Base-by-base conservation (phyloP, 2,113 vertebrate genomes). In the Strigops habroptila region DNA sequence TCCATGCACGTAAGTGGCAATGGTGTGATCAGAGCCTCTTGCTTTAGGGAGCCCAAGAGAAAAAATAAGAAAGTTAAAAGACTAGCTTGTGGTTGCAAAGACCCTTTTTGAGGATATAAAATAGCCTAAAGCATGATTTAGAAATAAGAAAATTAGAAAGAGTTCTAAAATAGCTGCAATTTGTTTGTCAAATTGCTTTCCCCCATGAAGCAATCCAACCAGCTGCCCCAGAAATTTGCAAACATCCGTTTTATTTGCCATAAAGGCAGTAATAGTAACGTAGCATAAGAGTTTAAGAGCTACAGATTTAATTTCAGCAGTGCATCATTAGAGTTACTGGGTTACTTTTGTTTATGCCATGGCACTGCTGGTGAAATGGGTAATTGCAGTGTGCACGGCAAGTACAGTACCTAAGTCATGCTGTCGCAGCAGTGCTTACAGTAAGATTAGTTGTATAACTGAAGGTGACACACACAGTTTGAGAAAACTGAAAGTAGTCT, bases 131-230 rank as follows among this genome's bases (percentile, higher is more conserved):
- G 82, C 49, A 27, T 17, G 51, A 57, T 74, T 81, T 43, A 86
- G 79, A 81, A 90, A 55, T 21, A 39, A 70, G 10, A 69, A 90
- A 77, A 65, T 78, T 65, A 82, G 64, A 79, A 46, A 28, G 68
- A 35, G 53, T 64, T 92, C 60, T 75, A 52, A 95, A 95, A 83
- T 74, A 49, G 53, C 41, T 81, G 63, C 63, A 82, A 83, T 90
- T 96, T 94, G 90, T 82, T 94, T 91, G 76, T 39, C 80, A 91
- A 81, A 90, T 89, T 27, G 10, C 30, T 74, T 86, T 81, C 77
- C 88, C 73, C 88, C 33, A 16, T 81, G 91, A 83, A 81, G 82
- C 91, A 81, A 86, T 63, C 76, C 60, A 69, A 68, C 62, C 48
- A 75, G 82, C 71, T 82, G 70, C 90, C 77, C 84, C 39, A 55